Percentiles rank a stretch among this genome's conserved stretches.
These are phyloP conservation scores for Chiloscyllium punctatum DNA, from an alignment of 2,797 vertebrate species.

Conservation along the genomic window DNA sequence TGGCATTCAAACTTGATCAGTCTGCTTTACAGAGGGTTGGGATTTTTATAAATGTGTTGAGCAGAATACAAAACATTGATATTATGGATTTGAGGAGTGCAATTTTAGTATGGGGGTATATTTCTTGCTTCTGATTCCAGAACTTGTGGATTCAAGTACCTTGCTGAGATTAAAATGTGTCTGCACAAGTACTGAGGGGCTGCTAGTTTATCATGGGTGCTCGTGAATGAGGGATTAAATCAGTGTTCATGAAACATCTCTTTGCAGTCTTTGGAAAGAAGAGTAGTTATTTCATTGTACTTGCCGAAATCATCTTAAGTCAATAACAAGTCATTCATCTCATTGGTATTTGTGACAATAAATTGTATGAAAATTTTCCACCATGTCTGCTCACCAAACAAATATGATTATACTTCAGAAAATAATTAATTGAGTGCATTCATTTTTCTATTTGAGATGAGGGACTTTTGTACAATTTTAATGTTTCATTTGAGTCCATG, in stretches of 20 bases:
- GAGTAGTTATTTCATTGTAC: background rate
- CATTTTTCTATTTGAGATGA: background rate
- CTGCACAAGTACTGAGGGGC: background rate
- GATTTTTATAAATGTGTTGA: background rate
- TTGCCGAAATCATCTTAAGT: background rate
- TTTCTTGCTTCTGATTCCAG: background rate
- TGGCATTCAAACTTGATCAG: background rate
- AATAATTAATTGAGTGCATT: background rate
- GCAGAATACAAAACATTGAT: background rate
- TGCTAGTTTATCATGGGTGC: background rate
- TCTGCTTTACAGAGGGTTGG: background rate
- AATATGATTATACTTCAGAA: background rate
- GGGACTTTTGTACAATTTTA: background rate
- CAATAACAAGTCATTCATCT: background rate
- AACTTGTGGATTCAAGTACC: background rate
- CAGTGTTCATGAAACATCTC: background rate
- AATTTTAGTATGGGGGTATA: background rate
- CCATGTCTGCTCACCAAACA: background rate
- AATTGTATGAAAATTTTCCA: background rate
- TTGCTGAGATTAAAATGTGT: background rate
- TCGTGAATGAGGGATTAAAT: background rate
- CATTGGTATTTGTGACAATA: background rate
- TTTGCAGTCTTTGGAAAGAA: background rate
- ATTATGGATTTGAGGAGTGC: background rate
- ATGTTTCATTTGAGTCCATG: background rate